Conservation (phyloP, 2,113 vertebrate species). For the Carassius auratus region DNA sequence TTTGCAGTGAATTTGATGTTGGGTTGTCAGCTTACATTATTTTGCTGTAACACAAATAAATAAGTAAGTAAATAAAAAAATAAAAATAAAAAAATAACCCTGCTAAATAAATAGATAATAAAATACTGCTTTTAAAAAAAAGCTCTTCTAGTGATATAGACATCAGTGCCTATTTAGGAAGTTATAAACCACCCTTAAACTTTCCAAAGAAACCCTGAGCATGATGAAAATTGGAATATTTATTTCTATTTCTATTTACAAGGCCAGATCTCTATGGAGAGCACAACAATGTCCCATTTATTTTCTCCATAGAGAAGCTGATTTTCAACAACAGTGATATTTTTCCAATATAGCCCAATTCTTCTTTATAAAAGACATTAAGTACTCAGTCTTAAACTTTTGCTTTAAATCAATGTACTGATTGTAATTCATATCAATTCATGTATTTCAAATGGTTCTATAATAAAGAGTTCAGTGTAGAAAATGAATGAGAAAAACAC, state of each 20-base stretch:
- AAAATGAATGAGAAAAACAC: not conserved
- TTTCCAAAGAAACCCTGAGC: too few relatives aligned
- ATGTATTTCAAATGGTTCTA: not conserved
- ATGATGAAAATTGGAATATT: too few relatives aligned
- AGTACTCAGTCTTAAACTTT: not conserved
- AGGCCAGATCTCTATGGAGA: not conserved
- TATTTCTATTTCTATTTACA: too few relatives aligned
- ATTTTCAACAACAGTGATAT: not conserved
- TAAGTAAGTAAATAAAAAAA: not conserved
- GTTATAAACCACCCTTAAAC: too few relatives aligned
- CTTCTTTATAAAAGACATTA: not conserved
- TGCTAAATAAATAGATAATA: too few relatives aligned
- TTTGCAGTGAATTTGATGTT: not conserved
- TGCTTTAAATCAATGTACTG: not conserved
- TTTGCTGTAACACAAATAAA: not conserved
- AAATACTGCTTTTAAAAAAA: too few relatives aligned
- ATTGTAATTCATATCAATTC: not conserved
- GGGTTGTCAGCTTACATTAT: not conserved
- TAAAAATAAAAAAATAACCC: too few relatives aligned
- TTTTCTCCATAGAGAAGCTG: not conserved
- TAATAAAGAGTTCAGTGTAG: not conserved
- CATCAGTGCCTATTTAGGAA: too few relatives aligned
- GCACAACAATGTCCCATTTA: not conserved
- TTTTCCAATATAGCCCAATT: not conserved
- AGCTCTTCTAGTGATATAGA: too few relatives aligned